Evolutionary conservation across 2,888 invertebrate genomes (phyloP), one percentile per base, ranked within the genome.

Genomic region (Cerastoderma edule): DNA sequence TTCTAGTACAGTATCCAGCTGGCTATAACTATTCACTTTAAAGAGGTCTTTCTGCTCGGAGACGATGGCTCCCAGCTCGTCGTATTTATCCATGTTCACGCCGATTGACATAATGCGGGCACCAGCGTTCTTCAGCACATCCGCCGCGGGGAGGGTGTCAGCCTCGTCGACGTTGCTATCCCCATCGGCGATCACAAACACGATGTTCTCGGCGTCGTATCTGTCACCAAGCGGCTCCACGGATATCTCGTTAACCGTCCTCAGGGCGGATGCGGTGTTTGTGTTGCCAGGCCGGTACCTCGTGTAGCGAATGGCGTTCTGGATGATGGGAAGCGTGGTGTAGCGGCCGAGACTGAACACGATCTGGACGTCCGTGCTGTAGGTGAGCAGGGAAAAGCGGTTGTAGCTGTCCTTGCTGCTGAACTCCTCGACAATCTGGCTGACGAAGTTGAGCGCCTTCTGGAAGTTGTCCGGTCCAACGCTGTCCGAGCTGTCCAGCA

Each of bases 181-280:
- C 4, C 91, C 91, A 67, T 91, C 91, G 1, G 91, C 89, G 6
- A 92, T 66, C 5, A 90, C 53, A 50, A 88, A 85, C 44, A 86
- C 85, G 13, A 89, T 75, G 60, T 88, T 83, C 8, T 88, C 83
- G 0, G 88, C 89, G 19, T 82, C 75, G 6, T 63, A 48, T 16
- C 89, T 72, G 28, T 87, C 85, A 10, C 89, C 89, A 28, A 83
- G 83, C 2, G 74, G 75, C 28, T 64, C 46, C 0, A 65, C 68
- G 4, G 85, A 83, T 19, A 88, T 73, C 63, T 87, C 84, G 2
- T 56, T 30, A 0, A 85, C 90, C 2, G 83, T 81, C 33, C 86
- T 75, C 30, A 90, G 67, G 8, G 86, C 90, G 19, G 82, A 84
- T n/a, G 89, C 90, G 1, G 87, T 89, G 75, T 89, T 89, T n/a